Evolutionary conservation across 2,113 vertebrate species (phyloP).

Genomic region (Eonycteris spelaea): DNA sequence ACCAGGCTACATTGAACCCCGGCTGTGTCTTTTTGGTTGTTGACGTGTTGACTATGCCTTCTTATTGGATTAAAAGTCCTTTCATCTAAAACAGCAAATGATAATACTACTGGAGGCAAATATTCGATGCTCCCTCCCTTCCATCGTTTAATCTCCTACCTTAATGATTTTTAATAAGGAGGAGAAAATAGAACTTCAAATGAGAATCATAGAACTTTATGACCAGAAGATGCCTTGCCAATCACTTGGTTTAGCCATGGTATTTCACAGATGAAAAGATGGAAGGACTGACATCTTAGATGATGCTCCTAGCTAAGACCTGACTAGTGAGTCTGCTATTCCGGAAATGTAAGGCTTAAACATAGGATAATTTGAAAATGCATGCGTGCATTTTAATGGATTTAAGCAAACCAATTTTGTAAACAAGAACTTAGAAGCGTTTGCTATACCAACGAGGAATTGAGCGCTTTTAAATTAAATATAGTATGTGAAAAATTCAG

Average conservation of each 20-base stretch:
- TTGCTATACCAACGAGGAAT: background rate
- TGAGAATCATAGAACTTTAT: background rate
- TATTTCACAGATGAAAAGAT: background rate
- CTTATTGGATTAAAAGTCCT: background rate
- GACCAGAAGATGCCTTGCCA: background rate
- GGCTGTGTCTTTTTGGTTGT: background rate
- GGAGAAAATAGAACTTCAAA: background rate
- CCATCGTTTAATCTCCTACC: background rate
- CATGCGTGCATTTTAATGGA: background rate
- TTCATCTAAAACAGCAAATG: background rate
- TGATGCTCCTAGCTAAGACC: background rate
- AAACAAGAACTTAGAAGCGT: slow-evolving; percentile 13
- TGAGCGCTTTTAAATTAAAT: slow-evolving; percentile 8
- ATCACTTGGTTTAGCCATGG: background rate
- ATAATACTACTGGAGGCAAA: background rate
- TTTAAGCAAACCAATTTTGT: background rate
- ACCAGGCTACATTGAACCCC: background rate
- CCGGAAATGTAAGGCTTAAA: background rate
- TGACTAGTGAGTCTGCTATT: background rate
- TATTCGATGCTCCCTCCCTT: background rate
- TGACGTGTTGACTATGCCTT: background rate
- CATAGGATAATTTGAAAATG: background rate
- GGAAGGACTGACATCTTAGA: background rate
- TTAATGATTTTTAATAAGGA: slow-evolving; percentile 40
- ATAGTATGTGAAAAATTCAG: background rate